Evolutionary conservation across 2,888 invertebrate genomes (phyloP).

Genomic region (Stenodera caucasica): DNA sequence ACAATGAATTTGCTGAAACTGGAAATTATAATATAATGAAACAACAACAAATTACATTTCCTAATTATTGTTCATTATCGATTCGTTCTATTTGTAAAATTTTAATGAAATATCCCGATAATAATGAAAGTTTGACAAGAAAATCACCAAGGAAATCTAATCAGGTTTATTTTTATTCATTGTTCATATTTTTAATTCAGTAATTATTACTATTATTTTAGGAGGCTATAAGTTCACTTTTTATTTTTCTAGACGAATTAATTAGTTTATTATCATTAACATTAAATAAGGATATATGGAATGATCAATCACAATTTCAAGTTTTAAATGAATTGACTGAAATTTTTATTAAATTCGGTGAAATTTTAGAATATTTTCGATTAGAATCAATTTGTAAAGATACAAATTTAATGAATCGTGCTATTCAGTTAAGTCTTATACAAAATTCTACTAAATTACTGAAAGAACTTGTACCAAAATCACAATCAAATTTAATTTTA

Average conservation of each 20-base stretch:
- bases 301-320: constrained; percentile 56
- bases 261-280: constrained; percentile 60
- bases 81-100: constrained; percentile 50
- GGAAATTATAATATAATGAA: constrained; percentile 41
- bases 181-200: background rate
- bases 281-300: constrained; percentile 62
- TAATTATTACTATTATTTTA: constrained; percentile 44
- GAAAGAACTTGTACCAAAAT: constrained; percentile 53
- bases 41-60: constrained; percentile 56
- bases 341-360: constrained; percentile 62
- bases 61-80: constrained; percentile 56
- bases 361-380: constrained; percentile 59
- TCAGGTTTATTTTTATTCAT: constrained; percentile 14
- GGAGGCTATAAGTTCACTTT: constrained; percentile 58
- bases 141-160: constrained; percentile 13
- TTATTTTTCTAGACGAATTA: constrained; percentile 58
- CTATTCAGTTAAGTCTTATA: constrained; percentile 57
- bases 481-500: constrained; percentile 52
- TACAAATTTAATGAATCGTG: constrained; percentile 45
- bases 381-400: constrained; percentile 46
- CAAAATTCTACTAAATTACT: constrained; percentile 53
- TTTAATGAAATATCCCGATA: constrained; percentile 25
- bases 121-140: constrained; percentile 23
- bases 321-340: constrained; percentile 61
- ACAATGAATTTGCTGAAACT: constrained; percentile 27